These are phyloP conservation scores for Xestia ashworthii DNA, from an alignment of 2,888 invertebrate genomes.

Conservation along the genomic window DNA sequence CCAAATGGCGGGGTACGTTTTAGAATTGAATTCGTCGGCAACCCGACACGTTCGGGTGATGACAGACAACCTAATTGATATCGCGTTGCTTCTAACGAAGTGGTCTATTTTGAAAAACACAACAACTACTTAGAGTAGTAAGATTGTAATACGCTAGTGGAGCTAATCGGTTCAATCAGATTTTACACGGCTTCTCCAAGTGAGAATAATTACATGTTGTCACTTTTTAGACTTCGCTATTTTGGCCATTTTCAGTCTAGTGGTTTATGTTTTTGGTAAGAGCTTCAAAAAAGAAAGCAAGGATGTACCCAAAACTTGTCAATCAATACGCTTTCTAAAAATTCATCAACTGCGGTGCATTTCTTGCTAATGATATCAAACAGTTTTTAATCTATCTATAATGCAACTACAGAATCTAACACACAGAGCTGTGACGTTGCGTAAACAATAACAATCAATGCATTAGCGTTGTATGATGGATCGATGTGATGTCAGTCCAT, in stretches of 20 bases:
- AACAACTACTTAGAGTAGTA: slow-evolving; percentile 56
- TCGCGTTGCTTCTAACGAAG: slow-evolving; percentile 82
- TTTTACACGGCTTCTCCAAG: slow-evolving; percentile 4
- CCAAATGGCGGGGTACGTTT: slow-evolving; percentile 71
- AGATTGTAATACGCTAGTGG: slow-evolving; percentile 49
- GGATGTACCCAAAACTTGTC: not conserved
- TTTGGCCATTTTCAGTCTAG: not conserved
- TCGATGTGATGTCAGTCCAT: slow-evolving; percentile 74
- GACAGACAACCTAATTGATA: slow-evolving; percentile 87
- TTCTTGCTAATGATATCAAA: slow-evolving; percentile 19
- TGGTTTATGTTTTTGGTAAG: not conserved
- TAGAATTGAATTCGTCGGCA: slow-evolving; percentile 77
- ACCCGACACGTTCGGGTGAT: slow-evolving; percentile 75
- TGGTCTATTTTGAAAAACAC: slow-evolving; percentile 78
- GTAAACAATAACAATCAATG: slow-evolving; percentile 84
- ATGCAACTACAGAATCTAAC: slow-evolving; percentile 9
- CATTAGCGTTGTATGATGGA: slow-evolving; percentile 84
- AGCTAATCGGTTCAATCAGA: slow-evolving; percentile 25
- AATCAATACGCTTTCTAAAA: slow-evolving; percentile 14
- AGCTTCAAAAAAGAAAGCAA: not conserved
- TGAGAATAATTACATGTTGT: not conserved
- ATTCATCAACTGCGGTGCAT: not conserved
- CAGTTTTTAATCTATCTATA: slow-evolving; percentile 32
- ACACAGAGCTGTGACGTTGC: slow-evolving; percentile 69
- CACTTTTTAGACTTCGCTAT: not conserved